Evolutionary conservation across 2,113 vertebrate genomes (phyloP), one percentile per base, ranked within the genome.

Genomic region (Trinectes maculatus): DNA sequence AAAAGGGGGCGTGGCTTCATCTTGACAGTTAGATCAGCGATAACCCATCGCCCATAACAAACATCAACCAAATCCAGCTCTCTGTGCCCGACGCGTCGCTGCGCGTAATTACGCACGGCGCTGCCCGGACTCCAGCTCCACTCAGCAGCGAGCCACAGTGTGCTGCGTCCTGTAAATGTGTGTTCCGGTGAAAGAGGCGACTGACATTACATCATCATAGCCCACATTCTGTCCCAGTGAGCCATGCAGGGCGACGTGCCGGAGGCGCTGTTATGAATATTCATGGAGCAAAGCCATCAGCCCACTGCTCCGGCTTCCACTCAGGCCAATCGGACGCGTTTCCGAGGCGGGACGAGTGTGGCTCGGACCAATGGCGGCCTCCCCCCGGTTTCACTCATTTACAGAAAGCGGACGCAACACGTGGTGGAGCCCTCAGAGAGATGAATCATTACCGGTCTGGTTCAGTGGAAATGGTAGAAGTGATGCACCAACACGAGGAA

Each of bases 181-280:
- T 16, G 24, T 68, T 69, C 40, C 52, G 25, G 57, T 42, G 2
- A 62, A 67, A 75, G 8, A 53, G 1, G 12, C 22, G 5, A 3
- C 26, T n/a, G 11, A 37, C 1, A 19, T 79, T 44, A 42, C 74
- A 57, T 67, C 66, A 74, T 9, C 66, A 34, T 58, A 46, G 34
- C 44, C 15, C 49, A 71, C 83, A 83, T 87, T 78, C 80, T 77
- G 56, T 72, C 78, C 74, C 42, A 59, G 71, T 82, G 79, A 86
- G 63, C n/a, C 46, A 68, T 8, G 26, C 54, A 28, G 66, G 66
- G 34, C 7, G 2, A 40, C 31, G 36, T 0, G 43, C 37, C 42
- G n/a, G n/a, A n/a, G n/a, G n/a, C 68, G 28, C n/a, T 24, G 3
- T 2, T 11, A 82, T 92, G 82, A 77, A 91, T 90, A 91, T 91